Evolutionary conservation across 2,113 vertebrate species (phyloP).

Genomic region (Cercopithecus mona): DNA sequence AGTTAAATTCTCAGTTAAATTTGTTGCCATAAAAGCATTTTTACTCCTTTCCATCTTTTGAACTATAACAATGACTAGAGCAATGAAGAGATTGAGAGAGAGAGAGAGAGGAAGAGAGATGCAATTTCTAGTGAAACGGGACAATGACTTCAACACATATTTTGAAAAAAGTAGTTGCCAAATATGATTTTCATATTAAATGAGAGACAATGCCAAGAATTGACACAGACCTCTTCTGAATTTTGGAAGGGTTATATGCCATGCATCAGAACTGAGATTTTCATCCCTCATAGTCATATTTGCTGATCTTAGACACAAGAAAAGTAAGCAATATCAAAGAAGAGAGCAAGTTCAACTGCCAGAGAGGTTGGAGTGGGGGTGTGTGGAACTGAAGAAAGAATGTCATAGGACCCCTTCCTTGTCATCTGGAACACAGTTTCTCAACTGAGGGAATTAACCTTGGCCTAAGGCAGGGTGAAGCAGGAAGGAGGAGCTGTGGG

Average conservation of each 20-base stretch:
- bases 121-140: neutral
- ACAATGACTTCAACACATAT: neutral
- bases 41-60: neutral
- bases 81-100: neutral
- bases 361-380: neutral
- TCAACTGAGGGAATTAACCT: neutral
- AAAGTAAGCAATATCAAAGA: no score
- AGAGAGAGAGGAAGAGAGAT: neutral
- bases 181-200: neutral
- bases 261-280: neutral
- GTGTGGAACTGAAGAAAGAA: neutral
- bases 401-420: neutral
- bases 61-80: neutral
- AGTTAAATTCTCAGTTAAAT: neutral
- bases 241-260: neutral
- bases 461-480: neutral
- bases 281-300: neutral
- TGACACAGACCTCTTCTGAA: rapidly evolving
- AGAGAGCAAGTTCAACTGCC: no score
- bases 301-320: neutral
- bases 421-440: rapidly evolving
- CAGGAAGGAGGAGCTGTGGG: neutral
- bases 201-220: neutral
- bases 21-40: neutral
- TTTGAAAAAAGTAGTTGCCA: neutral